phyloP scores from a whole-genome alignment of 2,888 invertebrate species.

The Caenorhabditis zanzibari region DNA sequence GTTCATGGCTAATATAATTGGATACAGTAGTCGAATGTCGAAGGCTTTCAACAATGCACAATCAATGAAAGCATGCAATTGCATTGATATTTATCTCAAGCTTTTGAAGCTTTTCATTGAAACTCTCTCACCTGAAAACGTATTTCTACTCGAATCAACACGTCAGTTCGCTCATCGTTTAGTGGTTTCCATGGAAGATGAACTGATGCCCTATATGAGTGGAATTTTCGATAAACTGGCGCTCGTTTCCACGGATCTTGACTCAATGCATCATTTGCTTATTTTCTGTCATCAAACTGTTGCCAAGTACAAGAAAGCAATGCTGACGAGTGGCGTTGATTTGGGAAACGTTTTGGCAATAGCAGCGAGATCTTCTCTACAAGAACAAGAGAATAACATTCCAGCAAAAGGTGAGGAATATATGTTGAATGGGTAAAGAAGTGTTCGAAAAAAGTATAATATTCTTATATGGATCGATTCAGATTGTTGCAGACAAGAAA shows the following conservation, averaged over 20 bases:
- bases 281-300: constrained; percentile 87
- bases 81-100: constrained; percentile 85
- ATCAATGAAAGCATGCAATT: constrained; percentile 86
- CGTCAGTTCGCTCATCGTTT: constrained; percentile 85
- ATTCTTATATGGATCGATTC: too few species aligned
- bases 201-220: constrained; percentile 85
- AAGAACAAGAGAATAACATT: constrained; percentile 51
- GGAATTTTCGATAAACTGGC: constrained; percentile 58
- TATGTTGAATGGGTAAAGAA: neutral
- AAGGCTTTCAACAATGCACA: constrained; percentile 86
- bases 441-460: too few species aligned
- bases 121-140: constrained; percentile 64
- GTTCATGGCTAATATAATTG: constrained; percentile 85
- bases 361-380: constrained; percentile 67
- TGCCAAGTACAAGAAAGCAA: constrained; percentile 85
- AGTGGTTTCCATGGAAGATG: constrained; percentile 86
- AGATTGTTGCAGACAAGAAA: too few species aligned
- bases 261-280: constrained; percentile 85
- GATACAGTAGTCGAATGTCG: constrained; percentile 86
- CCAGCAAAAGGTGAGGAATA: constrained; percentile 54
- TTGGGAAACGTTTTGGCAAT: constrained; percentile 68
- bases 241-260: constrained; percentile 75
- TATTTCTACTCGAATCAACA: constrained; percentile 84
- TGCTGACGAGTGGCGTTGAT: constrained; percentile 69
- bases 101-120: constrained; percentile 81